Evolutionary conservation across 1,140 invertebrate genomes (phyloP), one percentile per base, ranked within the genome.

Genomic region (Cydia splendana): DNA sequence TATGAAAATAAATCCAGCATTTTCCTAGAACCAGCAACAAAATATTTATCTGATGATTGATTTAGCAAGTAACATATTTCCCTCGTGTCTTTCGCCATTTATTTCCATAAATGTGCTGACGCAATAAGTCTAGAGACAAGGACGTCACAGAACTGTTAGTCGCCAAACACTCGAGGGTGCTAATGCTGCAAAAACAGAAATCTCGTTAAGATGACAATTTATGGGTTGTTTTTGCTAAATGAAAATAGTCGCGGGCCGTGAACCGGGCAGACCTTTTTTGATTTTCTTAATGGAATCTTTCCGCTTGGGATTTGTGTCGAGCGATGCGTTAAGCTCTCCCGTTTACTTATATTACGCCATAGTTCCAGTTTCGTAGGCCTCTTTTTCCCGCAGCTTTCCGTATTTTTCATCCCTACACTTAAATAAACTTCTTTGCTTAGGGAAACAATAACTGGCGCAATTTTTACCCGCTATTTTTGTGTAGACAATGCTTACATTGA

Each of bases 241-340:
- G 90, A 93, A 93, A 93, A 92, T 93, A 93, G 89, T 93, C 90
- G 85, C 84, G 85, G 81, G 77, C 84, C 87, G 85, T 87, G 88
- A 90, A 92, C 89, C 90, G 87, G 91, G 86, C 85, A 87, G 88
- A 89, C 89, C 90, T 93, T 93, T 92, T 93, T 93, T 93, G 90
- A 93, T 93, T 93, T 93, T 91, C 91, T 91, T 93, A 93, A 93
- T 93, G 91, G 91, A 93, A 92, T 92, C 89, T 91, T 89, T 91
- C 82, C 90, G 87, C 86, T 84, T 79, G 89, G 91, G 91, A 91
- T 93, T 91, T 91, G 84, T 88, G 87, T 91, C 80, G 84, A 87
- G 88, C 82, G 82, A 84, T 88, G 84, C 85, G 83, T 90, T 91
- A 92, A 90, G 86, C 84, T 86, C 78, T 83, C 84, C 81, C 85